Conservation (phyloP, 2,797 vertebrate species). For the Xiphophorus birchmanni region DNA sequence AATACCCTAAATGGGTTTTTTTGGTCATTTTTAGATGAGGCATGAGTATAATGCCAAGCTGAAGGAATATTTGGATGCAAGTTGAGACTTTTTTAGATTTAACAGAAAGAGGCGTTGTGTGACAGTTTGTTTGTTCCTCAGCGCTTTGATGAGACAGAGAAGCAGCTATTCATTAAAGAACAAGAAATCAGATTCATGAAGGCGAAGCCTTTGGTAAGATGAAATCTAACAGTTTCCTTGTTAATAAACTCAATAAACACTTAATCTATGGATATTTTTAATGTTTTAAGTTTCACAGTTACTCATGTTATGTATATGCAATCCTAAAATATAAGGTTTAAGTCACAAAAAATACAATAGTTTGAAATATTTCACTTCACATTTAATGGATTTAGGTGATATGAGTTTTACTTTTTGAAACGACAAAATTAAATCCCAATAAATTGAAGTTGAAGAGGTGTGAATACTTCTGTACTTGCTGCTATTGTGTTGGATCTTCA, state of each 20-base stretch:
- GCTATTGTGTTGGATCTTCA: not conserved
- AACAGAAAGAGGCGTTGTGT: slow-evolving; percentile 6
- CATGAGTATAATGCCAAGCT: not conserved
- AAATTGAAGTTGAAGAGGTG: not conserved
- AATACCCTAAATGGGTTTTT: not conserved
- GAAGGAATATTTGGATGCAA: slow-evolving; percentile 20
- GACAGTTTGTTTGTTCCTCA: slow-evolving; percentile 26
- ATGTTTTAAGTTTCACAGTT: not conserved
- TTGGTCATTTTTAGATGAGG: slow-evolving; percentile 52
- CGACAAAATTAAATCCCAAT: not conserved
- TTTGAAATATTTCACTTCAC: not conserved
- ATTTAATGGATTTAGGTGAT: not conserved
- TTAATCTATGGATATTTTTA: not conserved
- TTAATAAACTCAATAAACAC: not conserved
- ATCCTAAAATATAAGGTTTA: not conserved
- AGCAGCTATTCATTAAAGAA: not conserved
- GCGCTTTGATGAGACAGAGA: slow-evolving; percentile 7
- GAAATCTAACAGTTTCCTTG: not conserved
- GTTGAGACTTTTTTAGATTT: slow-evolving; percentile 12
- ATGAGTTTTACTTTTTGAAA: not conserved
- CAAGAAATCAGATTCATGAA: not conserved
- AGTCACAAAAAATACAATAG: not conserved
- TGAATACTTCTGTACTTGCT: not conserved
- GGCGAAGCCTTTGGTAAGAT: slow-evolving; percentile 17
- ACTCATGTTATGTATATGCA: not conserved